Evolutionary conservation across 2,797 vertebrate species (phyloP).

Genomic region (Todus mexicanus): DNA sequence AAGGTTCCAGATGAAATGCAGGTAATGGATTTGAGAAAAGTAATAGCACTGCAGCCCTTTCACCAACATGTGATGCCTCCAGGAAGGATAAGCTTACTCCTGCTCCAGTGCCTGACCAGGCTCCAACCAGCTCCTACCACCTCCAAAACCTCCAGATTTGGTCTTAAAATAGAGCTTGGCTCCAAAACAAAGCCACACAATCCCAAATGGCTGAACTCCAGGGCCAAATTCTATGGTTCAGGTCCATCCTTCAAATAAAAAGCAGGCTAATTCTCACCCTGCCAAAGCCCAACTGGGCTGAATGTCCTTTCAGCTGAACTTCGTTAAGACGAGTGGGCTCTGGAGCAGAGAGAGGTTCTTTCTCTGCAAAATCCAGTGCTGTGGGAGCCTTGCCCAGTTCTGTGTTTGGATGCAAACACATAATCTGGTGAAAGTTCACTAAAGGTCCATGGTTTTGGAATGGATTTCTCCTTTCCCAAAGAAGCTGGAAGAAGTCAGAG

Average conservation of each 20-base stretch:
- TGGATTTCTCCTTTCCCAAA: neutral
- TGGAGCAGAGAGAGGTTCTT: neutral
- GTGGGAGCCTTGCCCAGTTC: neutral
- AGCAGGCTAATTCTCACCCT: neutral
- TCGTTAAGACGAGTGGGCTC: neutral
- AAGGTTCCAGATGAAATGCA: neutral
- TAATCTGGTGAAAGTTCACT: neutral
- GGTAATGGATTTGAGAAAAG: neutral
- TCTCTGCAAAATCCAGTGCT: neutral
- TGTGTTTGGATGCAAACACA: neutral
- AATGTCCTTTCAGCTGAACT: neutral
- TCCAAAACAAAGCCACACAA: neutral
- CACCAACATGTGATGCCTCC: rapidly evolving
- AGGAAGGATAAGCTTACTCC: neutral
- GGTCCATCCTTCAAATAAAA: neutral
- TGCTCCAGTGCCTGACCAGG: neutral
- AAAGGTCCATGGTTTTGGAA: neutral
- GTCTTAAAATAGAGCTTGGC: conserved; percentile 14
- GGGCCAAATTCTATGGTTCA: neutral
- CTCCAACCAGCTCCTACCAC: neutral
- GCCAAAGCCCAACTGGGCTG: neutral
- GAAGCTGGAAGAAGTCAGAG: neutral
- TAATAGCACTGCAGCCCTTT: neutral
- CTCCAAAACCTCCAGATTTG: neutral
- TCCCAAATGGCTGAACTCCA: neutral